phyloP scores from a whole-genome alignment of 2,797 vertebrate species.

The Myotis vivesi region DNA sequence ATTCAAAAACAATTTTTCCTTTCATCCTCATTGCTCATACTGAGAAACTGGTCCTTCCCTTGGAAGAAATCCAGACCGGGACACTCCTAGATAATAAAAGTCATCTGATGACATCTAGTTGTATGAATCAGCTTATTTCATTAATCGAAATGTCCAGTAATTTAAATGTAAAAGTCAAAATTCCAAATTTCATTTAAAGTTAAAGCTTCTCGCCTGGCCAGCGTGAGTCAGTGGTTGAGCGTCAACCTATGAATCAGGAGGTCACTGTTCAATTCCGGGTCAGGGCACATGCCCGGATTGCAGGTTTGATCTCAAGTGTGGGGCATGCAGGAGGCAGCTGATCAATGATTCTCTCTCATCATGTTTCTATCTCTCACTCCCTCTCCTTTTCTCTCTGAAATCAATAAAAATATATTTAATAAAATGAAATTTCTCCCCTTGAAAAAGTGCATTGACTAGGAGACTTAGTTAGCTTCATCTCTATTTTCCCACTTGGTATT shows the following conservation, averaged over 20 bases:
- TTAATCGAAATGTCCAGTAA: not conserved
- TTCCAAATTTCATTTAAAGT: conserved; percentile 4
- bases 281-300: too few relatives aligned
- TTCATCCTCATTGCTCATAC: not conserved
- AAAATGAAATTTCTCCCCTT: not conserved
- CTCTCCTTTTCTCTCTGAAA: too few relatives aligned
- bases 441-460: not conserved
- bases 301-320: too few relatives aligned
- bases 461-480: not conserved
- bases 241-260: too few relatives aligned
- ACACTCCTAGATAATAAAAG: not conserved
- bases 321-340: too few relatives aligned
- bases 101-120: not conserved
- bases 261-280: too few relatives aligned
- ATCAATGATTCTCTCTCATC: too few relatives aligned
- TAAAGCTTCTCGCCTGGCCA: too few relatives aligned
- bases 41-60: not conserved
- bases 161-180: conserved; percentile 1
- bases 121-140: not conserved
- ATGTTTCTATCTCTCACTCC: too few relatives aligned
- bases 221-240: too few relatives aligned
- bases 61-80: not conserved
- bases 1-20: conserved; percentile 10
- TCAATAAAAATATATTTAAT: too few relatives aligned
- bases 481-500: not conserved